Evolutionary conservation across 2,113 vertebrate species (phyloP), one percentile per base, ranked within the genome.

Genomic region (Calypte anna): DNA sequence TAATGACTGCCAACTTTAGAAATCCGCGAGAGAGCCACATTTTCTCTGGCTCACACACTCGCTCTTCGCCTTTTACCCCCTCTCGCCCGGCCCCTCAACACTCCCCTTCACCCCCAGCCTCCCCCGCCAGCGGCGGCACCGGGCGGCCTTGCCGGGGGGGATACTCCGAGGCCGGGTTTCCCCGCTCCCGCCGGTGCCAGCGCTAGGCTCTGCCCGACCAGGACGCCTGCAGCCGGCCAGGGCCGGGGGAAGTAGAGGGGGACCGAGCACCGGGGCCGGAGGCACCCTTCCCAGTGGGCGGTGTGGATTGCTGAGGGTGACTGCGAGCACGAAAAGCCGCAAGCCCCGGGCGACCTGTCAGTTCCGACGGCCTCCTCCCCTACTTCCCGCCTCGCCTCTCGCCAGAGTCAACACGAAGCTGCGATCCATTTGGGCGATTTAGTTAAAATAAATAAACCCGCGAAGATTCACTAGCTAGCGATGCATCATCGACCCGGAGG

Each of bases 381-480:
- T 12, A 6, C 10, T 19, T 12, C 72, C 80, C 82, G 43, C 90
- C 64, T 91, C 87, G 63, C 64, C 75, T 77, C 78, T 64, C 74
- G 53, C 81, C 70, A 84, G 66, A 84, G 78, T 81, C 94, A 96
- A 76, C 94, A 91, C 48, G 66, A 82, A 90, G 85, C 91, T 10
- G 80, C 86, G 68, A 90, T 92, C 70, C 91, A 70, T 79, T 75
- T 82, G 94, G 94, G 44, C 67, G 81, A 75, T 90, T 86, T 90
- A 90, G 86, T 94, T 94, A 78, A 86, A 83, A 88, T 87, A 89
- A 93, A 93, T 91, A 94, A 95, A 92, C 86, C 62, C 59, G 14
- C 31, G 55, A 63, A 90, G 92, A 91, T 91, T 86, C 94, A 86
- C 70, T 78, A 6, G 90, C 85, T 22, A 86, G 80, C 44, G 51